phyloP scores from a whole-genome alignment of 2,113 vertebrate genomes.

The Salminus brasiliensis region DNA sequence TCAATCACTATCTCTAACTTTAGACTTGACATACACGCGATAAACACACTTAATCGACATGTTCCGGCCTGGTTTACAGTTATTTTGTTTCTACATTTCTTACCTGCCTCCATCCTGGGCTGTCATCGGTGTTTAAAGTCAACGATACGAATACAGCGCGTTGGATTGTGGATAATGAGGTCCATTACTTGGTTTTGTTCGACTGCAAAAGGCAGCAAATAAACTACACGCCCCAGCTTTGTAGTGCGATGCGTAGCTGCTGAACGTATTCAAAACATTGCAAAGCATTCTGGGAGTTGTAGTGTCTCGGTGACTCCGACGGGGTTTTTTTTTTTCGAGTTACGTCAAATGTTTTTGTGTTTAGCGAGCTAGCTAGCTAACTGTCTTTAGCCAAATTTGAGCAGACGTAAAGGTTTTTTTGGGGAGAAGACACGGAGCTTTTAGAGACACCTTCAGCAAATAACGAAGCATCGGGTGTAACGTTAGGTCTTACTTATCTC shows the following conservation, averaged over 20 bases:
- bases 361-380: background rate
- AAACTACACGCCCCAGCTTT: conserved; percentile 57
- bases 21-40: background rate
- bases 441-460: background rate
- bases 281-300: conserved; percentile 37
- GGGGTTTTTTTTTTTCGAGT: background rate
- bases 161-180: conserved; percentile 50
- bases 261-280: conserved; percentile 18
- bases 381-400: background rate
- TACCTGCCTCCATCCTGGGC: conserved; percentile 68
- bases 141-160: conserved; percentile 53
- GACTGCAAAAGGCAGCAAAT: rapidly evolving
- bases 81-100: conserved; percentile 39
- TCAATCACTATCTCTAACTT: background rate
- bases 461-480: background rate
- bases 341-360: conserved; percentile 29
- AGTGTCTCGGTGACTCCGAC: conserved; percentile 11
- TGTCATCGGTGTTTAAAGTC: conserved; percentile 58
- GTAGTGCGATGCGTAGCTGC: background rate
- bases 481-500: background rate
- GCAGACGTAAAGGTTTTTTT: background rate
- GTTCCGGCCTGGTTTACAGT: background rate
- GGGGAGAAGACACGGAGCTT: background rate
- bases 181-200: background rate
- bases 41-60: no score